These are phyloP conservation scores for Acleris holmiana DNA, from an alignment of 2,888 invertebrate species.

Conservation along the genomic window DNA sequence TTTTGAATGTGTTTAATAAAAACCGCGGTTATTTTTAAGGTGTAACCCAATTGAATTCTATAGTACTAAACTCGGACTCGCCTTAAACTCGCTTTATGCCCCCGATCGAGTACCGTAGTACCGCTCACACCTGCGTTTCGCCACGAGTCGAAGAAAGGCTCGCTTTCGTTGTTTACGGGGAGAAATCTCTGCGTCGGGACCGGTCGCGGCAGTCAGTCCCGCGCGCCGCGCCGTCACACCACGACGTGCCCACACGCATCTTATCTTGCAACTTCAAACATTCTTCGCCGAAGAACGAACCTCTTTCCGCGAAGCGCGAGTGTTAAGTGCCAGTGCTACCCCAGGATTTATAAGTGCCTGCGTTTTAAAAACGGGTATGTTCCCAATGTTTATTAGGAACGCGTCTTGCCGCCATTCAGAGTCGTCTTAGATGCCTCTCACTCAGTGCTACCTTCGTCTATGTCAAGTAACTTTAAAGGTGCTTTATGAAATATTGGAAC, in stretches of 20 bases:
- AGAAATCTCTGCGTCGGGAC: conserved; percentile 72
- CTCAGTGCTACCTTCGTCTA: conserved; percentile 8
- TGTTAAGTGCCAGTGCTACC: conserved; percentile 22
- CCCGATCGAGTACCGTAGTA: conserved; percentile 55
- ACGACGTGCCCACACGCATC: conserved; percentile 43
- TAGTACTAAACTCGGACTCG: not conserved
- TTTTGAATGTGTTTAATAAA: too few species aligned
- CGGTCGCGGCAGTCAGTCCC: conserved; percentile 59
- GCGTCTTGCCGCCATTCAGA: conserved; percentile 16
- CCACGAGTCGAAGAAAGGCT: conserved; percentile 77
- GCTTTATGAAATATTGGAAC: too few species aligned
- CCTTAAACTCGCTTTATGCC: not conserved
- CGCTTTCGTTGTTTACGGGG: conserved; percentile 82
- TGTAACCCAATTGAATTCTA: not conserved
- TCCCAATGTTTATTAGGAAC: conserved; percentile 9
- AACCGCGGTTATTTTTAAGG: not conserved
- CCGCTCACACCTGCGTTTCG: conserved; percentile 61
- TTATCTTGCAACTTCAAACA: conserved; percentile 10
- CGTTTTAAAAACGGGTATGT: conserved; percentile 8
- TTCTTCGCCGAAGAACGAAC: conserved; percentile 5
- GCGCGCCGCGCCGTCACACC: conserved; percentile 58
- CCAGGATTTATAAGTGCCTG: conserved; percentile 26
- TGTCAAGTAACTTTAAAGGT: conserved; percentile 2
- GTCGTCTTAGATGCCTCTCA: conserved; percentile 19
- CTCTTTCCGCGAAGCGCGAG: conserved; percentile 4